A percentile compares a stretch with the other conserved stretches of the same genome.
phyloP scores from a whole-genome alignment of 2,797 vertebrate species.

The Nannoperca australis region DNA sequence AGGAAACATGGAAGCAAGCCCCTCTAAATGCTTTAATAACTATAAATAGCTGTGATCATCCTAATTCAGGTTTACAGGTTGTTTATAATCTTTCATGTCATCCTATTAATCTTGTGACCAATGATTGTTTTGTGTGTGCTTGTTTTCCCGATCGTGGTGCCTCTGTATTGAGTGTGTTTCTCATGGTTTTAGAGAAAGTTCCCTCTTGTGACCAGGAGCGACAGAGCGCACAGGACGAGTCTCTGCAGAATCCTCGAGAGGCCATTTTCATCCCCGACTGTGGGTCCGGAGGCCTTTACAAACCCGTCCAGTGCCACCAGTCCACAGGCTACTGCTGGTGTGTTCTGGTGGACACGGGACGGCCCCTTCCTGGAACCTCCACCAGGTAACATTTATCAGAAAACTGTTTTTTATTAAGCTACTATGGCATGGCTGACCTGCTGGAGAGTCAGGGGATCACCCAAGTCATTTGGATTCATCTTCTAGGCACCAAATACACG shows the following conservation, averaged over 20 bases:
- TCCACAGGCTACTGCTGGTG: conserved; percentile 99
- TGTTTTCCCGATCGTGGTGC: conserved; percentile 12
- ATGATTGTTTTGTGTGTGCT: background rate
- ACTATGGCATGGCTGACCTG: background rate
- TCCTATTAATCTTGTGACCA: background rate
- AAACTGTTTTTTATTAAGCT: background rate
- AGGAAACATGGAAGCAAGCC: background rate
- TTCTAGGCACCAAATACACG: background rate
- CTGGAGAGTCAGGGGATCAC: background rate
- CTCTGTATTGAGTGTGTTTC: conserved; percentile 77
- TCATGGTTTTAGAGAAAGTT: conserved; percentile 92
- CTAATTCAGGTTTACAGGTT: background rate
- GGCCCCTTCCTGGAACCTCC: conserved; percentile 96
- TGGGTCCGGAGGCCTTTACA: conserved; percentile 91
- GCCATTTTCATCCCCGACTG: conserved; percentile 96
- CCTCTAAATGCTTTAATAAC: background rate
- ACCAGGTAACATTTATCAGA: conserved; percentile 87
- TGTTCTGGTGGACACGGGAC: conserved; percentile 95
- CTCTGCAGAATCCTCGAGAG: conserved; percentile 90
- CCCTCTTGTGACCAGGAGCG: conserved; percentile 98
- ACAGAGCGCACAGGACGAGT: conserved; percentile 93
- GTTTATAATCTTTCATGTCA: background rate
- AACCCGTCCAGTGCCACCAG: conserved; percentile 97
- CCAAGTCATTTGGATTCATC: background rate
- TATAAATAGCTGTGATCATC: background rate